Base-by-base conservation (phyloP, 2,797 vertebrate species). In the Galaxias olidus region DNA sequence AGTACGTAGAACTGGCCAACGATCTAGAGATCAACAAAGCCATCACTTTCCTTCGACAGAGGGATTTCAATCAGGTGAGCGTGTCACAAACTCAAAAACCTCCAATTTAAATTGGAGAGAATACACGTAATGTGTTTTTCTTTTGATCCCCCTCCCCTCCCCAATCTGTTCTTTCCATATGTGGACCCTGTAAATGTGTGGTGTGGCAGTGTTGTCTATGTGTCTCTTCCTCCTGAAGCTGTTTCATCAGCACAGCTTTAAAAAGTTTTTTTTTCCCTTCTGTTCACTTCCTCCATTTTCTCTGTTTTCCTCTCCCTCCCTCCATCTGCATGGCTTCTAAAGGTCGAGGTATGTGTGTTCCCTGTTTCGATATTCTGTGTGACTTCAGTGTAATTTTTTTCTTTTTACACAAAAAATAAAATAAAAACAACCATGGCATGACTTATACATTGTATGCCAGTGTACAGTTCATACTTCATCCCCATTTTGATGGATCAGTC, bases 21-120 rank as follows among this genome's bases (percentile, higher is more conserved):
- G 96, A 99, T 63, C 82, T 99, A 74, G 97, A 99, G 89, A 98
- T 99, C 82, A 98, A 96, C 89, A 99, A 99, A 91, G 98, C 98
- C 65, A 96, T 98, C 80, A 98, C 95, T 41, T 98, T 95, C 78
- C 87, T 99, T 72, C 92, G 95, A 78, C 96, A 98, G 83, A 95
- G 91, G 78, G 95, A 99, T 84, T 98, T 96, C 79, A 96, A 93
- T 61, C 95, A 99, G 92, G 98, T 99, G 88, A 87, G 85, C 81
- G 40, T 43, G 8, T 59, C 2, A 19, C 8, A 0, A 8, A 1
- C 12, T 12, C 59, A 42, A 64, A 67, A 63, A 62, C 18, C 44
- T 11, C 15, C 7, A 41, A n/a, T 44, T 12, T n/a, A 8, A 56
- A 15, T 4, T 64, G 17, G 1, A 9, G 20, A 44, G 66, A 54